phyloP scores from a whole-genome alignment of 2,797 vertebrate genomes.

The Poecilia gillii region DNA sequence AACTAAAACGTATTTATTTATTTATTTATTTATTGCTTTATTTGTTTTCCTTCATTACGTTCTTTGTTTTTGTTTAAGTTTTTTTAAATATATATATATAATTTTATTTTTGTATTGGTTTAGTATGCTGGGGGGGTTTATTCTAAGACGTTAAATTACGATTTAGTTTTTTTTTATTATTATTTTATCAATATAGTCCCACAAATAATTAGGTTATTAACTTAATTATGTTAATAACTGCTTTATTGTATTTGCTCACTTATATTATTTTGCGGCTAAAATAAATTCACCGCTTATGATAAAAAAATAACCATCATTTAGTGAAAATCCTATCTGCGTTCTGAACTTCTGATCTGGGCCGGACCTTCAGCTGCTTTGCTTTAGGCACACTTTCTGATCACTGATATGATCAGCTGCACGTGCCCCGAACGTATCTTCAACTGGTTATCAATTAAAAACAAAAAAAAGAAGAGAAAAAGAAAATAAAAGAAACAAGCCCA shows the following conservation, averaged over 20 bases:
- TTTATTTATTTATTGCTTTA: background rate
- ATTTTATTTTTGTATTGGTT: background rate
- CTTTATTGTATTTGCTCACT: background rate
- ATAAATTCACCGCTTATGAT: background rate
- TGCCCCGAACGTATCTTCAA: background rate
- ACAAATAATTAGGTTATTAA: background rate
- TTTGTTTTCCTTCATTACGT: background rate
- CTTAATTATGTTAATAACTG: background rate
- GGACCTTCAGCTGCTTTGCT: background rate
- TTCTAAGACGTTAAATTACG: background rate
- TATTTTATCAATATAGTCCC: background rate
- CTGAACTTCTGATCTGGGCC: background rate
- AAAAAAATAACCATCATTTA: background rate
- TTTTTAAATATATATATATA: background rate
- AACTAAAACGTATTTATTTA: background rate
- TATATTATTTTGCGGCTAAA: background rate
- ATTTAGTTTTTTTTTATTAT: background rate
- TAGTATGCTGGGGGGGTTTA: background rate
- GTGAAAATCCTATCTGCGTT: background rate
- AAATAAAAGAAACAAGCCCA: background rate
- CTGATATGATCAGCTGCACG: background rate
- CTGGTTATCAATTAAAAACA: background rate
- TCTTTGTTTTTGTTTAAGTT: background rate
- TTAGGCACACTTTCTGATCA: background rate
- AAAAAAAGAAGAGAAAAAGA: background rate